phyloP scores from a whole-genome alignment of 2,113 vertebrate species.

The Nothobranchius furzeri region DNA sequence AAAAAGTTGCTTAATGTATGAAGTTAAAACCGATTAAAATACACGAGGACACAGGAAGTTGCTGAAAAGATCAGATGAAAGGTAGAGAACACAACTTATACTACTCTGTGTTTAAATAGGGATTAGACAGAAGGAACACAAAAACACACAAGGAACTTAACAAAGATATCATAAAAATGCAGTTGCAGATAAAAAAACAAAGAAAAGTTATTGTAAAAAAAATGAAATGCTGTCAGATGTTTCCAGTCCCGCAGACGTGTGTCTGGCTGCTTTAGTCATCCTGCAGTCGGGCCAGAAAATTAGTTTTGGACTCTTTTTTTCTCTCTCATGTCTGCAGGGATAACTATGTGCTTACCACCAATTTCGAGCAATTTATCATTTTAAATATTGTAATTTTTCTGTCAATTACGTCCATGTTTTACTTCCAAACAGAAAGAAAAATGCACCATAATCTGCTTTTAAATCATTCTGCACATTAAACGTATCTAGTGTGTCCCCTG shows the following conservation, averaged over 20 bases:
- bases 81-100: no score
- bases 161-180: no score
- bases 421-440: slow-evolving; percentile 7
- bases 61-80: no score
- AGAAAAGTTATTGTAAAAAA: no score
- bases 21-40: no score
- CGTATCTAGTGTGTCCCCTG: slow-evolving; percentile 14
- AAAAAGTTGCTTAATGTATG: no score
- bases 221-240: no score
- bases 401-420: slow-evolving; percentile 2
- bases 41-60: no score
- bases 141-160: no score
- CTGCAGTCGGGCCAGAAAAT: background rate
- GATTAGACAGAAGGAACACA: no score
- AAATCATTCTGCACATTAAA: slow-evolving; percentile 35
- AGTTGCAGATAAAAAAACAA: no score
- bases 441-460: slow-evolving; percentile 15
- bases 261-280: background rate
- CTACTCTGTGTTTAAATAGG: no score
- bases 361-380: background rate
- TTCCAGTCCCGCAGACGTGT: background rate
- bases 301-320: background rate
- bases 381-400: slow-evolving; percentile 11
- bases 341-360: background rate
- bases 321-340: background rate